Conservation (phyloP, 2,113 vertebrate genomes). For the Rhinoptilus africanus region DNA sequence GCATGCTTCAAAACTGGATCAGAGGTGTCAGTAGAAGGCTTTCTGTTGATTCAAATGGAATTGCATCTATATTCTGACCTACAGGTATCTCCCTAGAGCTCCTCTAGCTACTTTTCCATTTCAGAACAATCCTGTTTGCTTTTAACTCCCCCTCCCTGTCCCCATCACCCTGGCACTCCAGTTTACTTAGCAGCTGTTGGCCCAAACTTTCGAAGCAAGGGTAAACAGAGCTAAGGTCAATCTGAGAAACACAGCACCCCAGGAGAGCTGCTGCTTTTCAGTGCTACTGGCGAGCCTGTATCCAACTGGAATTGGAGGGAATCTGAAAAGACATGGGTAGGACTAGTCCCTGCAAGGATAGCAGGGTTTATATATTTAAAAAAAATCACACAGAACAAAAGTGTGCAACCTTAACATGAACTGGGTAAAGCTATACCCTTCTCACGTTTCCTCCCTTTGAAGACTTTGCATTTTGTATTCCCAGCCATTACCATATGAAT, state of each 20-base stretch:
- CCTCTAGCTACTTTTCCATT: not conserved
- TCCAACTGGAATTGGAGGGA: not conserved
- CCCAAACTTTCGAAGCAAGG: constrained; percentile 8
- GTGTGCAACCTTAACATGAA: not conserved
- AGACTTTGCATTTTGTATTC: constrained; percentile 51
- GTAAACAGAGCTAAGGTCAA: constrained; percentile 58
- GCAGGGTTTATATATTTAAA: not conserved
- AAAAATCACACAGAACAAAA: not conserved
- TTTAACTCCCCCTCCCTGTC: not conserved
- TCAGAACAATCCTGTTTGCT: not conserved
- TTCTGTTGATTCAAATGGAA: not conserved
- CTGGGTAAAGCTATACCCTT: constrained; percentile 9
- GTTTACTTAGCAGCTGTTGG: constrained; percentile 35
- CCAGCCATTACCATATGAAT: constrained; percentile 67
- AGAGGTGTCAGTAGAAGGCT: not conserved
- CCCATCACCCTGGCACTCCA: not conserved
- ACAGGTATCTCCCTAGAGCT: not conserved
- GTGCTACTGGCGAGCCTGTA: not conserved
- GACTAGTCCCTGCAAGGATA: not conserved
- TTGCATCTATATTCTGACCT: not conserved
- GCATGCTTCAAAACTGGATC: not conserved
- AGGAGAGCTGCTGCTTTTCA: constrained; percentile 27
- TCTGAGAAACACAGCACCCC: constrained; percentile 1
- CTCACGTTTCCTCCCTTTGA: constrained; percentile 47
- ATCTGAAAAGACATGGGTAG: not conserved